Base-by-base conservation (phyloP, 2,888 invertebrate genomes). In the Clusia tigrina region DNA sequence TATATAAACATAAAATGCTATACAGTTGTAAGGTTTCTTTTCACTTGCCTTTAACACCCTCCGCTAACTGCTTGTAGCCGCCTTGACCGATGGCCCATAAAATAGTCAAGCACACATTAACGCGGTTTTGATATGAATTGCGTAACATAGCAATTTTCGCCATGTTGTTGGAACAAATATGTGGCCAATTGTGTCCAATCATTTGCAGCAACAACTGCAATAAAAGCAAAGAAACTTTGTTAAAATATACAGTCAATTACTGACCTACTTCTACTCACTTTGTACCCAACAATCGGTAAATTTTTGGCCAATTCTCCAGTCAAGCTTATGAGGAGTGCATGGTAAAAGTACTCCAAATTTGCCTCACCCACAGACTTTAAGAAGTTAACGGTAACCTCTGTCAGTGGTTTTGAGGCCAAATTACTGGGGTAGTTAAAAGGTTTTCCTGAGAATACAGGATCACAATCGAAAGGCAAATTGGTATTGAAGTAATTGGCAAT, bases 51-150 rank as follows among this genome's bases (percentile, higher is more conserved):
- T 88, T 89, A 54, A 92, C 83, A 23, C 92, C 92, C 66, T 89
- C 86, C 58, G 85, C 82, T 54, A 91, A 86, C 76, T 91, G 87
- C 66, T 84, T 86, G 57, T 86, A 83, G 1, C 92, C 92, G 10
- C 89, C 89, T 77, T 92, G 92, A 1, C 90, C 90, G n/a, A 91
- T 85, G 1, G 89, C 89, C 92, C 93, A 93, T 1, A 93, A 82
- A 48, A 93, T 85, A 0, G 91, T 89, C 32, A 91, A 83, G 1
- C 92, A 91, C 65, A 92, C 89, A 1, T 88, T 87, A 64, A 90
- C 89, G 57, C 91, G 86, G 78, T 92, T 93, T 74, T 91, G 91
- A 77, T 92, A 93, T 0, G 92, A 93, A 73, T 89, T 91, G 38
- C 89, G 86, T 18, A 92, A 81, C 62, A 86, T 86, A 2, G 86